Evolutionary conservation across 2,888 invertebrate species (phyloP).

Genomic region (Pristionchus entomophagus): DNA sequence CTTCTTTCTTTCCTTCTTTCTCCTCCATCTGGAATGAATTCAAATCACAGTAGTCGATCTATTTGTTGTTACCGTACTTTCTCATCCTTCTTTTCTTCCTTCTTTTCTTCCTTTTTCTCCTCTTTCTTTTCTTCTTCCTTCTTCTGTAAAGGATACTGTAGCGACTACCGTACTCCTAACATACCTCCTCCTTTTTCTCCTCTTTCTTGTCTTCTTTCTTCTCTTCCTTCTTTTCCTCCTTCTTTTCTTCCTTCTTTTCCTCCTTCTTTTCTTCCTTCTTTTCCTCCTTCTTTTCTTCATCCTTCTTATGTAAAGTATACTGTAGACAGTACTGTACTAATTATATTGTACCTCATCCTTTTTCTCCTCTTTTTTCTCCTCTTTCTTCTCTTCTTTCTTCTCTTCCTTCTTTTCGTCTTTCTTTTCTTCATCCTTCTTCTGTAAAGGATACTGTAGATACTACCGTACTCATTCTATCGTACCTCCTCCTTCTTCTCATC

Average conservation of each 20-base stretch:
- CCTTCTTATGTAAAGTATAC: too few relatives aligned
- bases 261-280: background rate
- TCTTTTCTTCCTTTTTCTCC: background rate
- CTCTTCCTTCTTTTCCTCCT: background rate
- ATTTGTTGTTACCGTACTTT: too few relatives aligned
- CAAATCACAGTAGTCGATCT: too few relatives aligned
- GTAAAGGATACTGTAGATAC: background rate
- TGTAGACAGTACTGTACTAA: too few relatives aligned
- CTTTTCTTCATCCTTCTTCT: conserved; percentile 9
- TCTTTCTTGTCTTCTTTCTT: background rate
- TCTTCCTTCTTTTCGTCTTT: conserved; percentile 12
- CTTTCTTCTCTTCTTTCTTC: too few relatives aligned
- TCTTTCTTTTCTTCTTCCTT: background rate
- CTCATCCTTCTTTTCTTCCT: background rate
- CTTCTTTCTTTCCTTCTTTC: background rate
- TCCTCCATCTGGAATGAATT: too few relatives aligned
- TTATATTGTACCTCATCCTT: too few relatives aligned
- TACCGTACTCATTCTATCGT: background rate
- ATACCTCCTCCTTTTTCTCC: background rate
- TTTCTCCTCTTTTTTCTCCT: too few relatives aligned
- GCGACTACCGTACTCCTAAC: background rate
- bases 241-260: background rate
- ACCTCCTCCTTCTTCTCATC: conserved; percentile 30
- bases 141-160: background rate
- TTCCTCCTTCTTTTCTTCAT: background rate